Evolutionary conservation across 2,113 vertebrate genomes (phyloP).

Genomic region (Sceloporus undulatus): DNA sequence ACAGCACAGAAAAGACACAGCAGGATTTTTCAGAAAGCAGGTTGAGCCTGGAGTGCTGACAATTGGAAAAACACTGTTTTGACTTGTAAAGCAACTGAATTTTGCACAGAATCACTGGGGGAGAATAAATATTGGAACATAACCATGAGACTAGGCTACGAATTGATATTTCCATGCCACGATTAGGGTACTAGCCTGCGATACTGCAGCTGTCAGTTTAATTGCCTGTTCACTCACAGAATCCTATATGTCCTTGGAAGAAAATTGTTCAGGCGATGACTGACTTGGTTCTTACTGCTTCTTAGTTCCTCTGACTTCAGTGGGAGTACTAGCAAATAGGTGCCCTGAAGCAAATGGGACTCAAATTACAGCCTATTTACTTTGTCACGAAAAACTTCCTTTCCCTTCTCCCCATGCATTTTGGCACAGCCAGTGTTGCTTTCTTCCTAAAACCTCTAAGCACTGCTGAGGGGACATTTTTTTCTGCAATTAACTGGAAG

Average conservation of each 20-base stretch:
- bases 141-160: conserved; percentile 2
- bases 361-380: neutral
- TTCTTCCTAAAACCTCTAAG: neutral
- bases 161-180: conserved; percentile 19
- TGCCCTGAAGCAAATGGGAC: neutral
- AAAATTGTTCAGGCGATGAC: neutral
- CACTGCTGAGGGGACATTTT: neutral
- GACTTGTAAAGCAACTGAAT: conserved; percentile 51
- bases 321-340: neutral
- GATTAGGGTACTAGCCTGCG: neutral
- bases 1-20: conserved; percentile 28
- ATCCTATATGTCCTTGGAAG: neutral
- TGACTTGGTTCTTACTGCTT: neutral
- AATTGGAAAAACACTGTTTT: conserved; percentile 48
- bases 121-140: conserved; percentile 57
- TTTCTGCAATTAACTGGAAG: conserved; percentile 4
- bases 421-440: neutral
- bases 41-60: conserved; percentile 20
- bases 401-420: neutral
- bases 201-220: conserved; percentile 14
- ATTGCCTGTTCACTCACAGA: conserved; percentile 12
- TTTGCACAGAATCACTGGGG: conserved; percentile 45
- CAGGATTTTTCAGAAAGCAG: conserved; percentile 30
- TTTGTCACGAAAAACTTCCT: neutral
- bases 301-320: neutral